Evolutionary conservation across 2,888 invertebrate species (phyloP).

Genomic region (Xestia c-nigrum): DNA sequence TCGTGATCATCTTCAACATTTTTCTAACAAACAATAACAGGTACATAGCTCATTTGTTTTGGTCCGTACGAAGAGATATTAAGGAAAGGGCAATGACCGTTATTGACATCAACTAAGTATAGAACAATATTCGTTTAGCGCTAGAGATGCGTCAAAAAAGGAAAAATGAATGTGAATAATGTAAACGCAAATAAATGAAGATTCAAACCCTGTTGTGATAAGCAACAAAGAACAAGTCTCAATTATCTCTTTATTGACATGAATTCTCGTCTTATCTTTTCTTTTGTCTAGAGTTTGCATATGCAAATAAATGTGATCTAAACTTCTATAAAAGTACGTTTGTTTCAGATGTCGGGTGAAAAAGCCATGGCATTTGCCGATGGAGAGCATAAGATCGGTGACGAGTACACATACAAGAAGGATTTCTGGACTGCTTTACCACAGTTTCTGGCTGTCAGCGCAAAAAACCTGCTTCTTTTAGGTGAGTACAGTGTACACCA

Average conservation of each 20-base stretch:
- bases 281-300: slow-evolving; percentile 22
- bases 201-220: neutral
- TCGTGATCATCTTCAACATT: no score
- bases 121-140: no score
- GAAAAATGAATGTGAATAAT: neutral
- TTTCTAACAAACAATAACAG: no score
- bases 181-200: neutral
- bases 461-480: slow-evolving; percentile 94
- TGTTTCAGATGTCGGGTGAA: slow-evolving; percentile 70
- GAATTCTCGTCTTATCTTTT: slow-evolving; percentile 31
- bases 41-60: no score
- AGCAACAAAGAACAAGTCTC: slow-evolving; percentile 25
- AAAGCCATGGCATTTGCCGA: slow-evolving; percentile 58
- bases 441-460: slow-evolving; percentile 94
- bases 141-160: neutral
- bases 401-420: slow-evolving; percentile 80
- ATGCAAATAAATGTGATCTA: slow-evolving; percentile 23
- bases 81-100: no score
- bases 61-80: no score
- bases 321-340: slow-evolving; percentile 13
- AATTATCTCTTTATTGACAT: slow-evolving; percentile 36
- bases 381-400: slow-evolving; percentile 43
- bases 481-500: slow-evolving; percentile 81
- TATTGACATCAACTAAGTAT: no score
- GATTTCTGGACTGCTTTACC: slow-evolving; percentile 92